phyloP scores from a whole-genome alignment of 2,113 vertebrate genomes.

The Catharus fuscescens region DNA sequence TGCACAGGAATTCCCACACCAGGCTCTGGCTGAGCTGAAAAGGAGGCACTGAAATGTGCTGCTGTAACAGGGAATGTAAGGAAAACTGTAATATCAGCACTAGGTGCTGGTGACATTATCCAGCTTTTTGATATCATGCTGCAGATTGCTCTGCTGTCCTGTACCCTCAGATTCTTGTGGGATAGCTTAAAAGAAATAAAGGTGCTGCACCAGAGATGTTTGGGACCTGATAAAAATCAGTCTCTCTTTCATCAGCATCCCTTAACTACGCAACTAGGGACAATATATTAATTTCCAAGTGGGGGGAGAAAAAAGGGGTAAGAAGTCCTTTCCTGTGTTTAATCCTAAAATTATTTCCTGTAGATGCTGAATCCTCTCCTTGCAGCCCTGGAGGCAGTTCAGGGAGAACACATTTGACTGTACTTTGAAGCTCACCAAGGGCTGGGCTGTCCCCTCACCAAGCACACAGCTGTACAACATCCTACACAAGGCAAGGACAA shows the following conservation, averaged over 20 bases:
- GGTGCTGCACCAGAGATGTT: neutral
- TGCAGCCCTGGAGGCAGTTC: neutral
- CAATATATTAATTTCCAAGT: neutral
- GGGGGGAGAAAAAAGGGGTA: neutral
- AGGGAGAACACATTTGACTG: neutral
- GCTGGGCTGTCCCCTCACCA: neutral
- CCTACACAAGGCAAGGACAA: neutral
- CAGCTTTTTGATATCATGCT: neutral
- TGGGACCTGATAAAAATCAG: neutral
- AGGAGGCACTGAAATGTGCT: neutral
- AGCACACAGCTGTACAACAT: neutral
- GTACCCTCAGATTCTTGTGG: neutral
- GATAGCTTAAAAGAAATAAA: neutral
- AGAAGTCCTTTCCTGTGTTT: neutral
- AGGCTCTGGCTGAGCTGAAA: neutral
- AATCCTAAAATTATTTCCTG: neutral
- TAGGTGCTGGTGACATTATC: neutral
- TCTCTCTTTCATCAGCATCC: neutral
- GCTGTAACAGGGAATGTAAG: neutral
- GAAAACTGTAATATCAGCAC: neutral
- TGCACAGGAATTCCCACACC: neutral
- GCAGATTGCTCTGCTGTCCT: neutral
- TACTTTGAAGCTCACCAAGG: neutral
- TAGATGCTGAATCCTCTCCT: neutral
- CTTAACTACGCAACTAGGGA: neutral